Conservation (phyloP, 1,140 invertebrate species). For the Apis cerana region DNA sequence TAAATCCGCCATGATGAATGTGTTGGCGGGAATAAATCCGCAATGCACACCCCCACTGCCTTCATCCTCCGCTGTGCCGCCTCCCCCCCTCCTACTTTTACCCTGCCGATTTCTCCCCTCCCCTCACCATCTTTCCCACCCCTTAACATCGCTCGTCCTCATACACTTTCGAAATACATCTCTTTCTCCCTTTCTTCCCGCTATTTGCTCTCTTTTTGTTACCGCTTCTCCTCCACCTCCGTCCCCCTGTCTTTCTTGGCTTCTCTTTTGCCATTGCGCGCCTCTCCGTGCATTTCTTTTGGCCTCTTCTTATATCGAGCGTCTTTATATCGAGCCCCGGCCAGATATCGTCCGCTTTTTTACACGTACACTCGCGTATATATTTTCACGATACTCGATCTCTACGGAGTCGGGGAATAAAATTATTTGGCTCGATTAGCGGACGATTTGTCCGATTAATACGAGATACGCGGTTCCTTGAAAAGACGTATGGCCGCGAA, state of each 20-base stretch:
- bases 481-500: not conserved
- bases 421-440: not conserved
- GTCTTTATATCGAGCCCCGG: slow-evolving; percentile 23
- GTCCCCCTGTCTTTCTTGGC: not conserved
- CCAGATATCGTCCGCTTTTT: slow-evolving; percentile 11
- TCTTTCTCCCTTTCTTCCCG: slow-evolving; percentile 17
- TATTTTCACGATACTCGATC: not conserved
- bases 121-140: slow-evolving; percentile 61
- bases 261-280: slow-evolving; percentile 37
- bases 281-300: slow-evolving; percentile 14
- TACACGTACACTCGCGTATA: not conserved
- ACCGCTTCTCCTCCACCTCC: not conserved
- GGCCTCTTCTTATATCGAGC: not conserved
- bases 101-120: slow-evolving; percentile 54
- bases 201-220: slow-evolving; percentile 25
- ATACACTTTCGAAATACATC: slow-evolving; percentile 57
- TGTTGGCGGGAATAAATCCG: slow-evolving; percentile 82
- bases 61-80: slow-evolving; percentile 62
- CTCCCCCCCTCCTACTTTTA: slow-evolving; percentile 54
- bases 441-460: not conserved
- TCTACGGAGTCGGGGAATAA: not conserved
- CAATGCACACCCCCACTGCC: slow-evolving; percentile 80
- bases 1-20: slow-evolving; percentile 83
- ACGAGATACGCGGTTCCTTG: not conserved
- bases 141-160: slow-evolving; percentile 53